phyloP scores from a whole-genome alignment of 2,888 invertebrate genomes.

The Chloromyia formosa region DNA sequence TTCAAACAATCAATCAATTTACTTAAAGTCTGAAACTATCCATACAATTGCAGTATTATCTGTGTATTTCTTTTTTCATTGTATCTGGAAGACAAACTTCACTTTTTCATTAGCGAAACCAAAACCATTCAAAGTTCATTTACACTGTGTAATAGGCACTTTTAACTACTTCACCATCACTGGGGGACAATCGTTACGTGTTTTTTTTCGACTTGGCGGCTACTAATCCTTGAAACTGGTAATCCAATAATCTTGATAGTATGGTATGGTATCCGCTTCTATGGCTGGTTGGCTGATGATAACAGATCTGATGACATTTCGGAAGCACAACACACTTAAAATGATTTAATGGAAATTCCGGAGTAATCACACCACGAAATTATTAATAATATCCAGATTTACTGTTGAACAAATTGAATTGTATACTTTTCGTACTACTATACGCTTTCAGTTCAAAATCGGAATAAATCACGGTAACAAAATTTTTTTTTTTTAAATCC shows the following conservation, averaged over 20 bases:
- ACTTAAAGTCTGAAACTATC: not conserved
- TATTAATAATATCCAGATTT: not conserved
- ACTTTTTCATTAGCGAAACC: not conserved
- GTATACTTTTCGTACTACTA: too few species aligned
- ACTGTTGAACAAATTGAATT: not conserved
- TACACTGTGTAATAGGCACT: conserved; percentile 51
- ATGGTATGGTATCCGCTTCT: not conserved
- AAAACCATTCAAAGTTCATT: conserved; percentile 18
- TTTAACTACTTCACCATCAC: conserved; percentile 40
- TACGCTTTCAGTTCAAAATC: too few species aligned
- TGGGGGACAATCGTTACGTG: conserved; percentile 39
- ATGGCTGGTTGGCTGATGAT: not conserved
- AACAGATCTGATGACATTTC: not conserved
- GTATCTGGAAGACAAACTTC: not conserved
- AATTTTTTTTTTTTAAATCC: conserved; percentile 7
- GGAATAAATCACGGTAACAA: not conserved
- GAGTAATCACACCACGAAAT: conserved; percentile 7
- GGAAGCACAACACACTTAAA: not conserved
- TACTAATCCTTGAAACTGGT: conserved; percentile 47
- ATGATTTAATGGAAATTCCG: not conserved
- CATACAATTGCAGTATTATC: not conserved
- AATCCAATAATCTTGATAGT: conserved; percentile 45
- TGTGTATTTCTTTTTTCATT: conserved; percentile 9
- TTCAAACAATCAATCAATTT: not conserved
- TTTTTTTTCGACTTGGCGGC: conserved; percentile 14